phyloP scores from a whole-genome alignment of 2,113 vertebrate genomes.

The Acrocephalus arundinaceus region DNA sequence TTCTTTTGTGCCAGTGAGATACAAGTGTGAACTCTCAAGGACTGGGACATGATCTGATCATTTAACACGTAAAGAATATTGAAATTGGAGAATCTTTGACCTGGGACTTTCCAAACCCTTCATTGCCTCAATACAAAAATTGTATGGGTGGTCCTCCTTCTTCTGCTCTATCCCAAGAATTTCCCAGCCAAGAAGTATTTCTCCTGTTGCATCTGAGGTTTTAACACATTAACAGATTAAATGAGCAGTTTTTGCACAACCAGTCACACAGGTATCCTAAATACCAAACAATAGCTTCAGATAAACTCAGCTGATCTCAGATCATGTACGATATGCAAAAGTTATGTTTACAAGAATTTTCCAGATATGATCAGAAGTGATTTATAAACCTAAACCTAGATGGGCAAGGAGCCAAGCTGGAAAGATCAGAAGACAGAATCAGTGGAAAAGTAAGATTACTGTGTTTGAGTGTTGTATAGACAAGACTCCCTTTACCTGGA shows the following conservation, averaged over 20 bases:
- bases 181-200: background rate
- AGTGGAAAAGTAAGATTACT: background rate
- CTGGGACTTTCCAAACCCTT: slow-evolving; percentile 5
- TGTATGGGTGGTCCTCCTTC: background rate
- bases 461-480: background rate
- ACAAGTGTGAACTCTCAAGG: background rate
- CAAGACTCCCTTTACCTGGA: background rate
- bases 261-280: slow-evolving; percentile 18
- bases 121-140: background rate
- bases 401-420: background rate
- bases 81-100: background rate
- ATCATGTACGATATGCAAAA: background rate
- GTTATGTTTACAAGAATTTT: background rate
- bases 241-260: background rate
- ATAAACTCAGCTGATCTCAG: background rate
- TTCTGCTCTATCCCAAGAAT: background rate
- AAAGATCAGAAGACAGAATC: background rate
- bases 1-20: background rate
- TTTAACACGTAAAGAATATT: background rate
- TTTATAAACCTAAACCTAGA: background rate
- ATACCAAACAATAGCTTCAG: background rate
- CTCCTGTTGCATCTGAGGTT: background rate
- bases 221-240: background rate
- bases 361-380: background rate
- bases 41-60: background rate